Conservation (phyloP, 2,888 invertebrate species). For the Campoplex nolae region DNA sequence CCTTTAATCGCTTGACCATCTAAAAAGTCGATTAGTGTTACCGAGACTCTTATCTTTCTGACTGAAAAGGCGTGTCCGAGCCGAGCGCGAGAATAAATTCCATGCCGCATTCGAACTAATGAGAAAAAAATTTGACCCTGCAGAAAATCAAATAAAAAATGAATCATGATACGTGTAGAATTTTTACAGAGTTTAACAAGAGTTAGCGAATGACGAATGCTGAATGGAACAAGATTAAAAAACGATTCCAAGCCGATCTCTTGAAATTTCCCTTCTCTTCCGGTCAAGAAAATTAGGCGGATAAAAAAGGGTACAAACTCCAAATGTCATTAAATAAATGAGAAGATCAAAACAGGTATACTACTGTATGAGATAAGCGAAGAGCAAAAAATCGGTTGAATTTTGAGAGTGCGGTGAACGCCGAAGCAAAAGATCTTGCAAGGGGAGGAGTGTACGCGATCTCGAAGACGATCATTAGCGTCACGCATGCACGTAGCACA, state of each 20-base stretch:
- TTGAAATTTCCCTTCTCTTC: background rate
- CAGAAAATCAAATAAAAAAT: background rate
- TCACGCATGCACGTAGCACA: constrained; percentile 68
- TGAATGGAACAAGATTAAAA: background rate
- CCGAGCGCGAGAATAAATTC: constrained; percentile 26
- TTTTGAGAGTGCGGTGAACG: constrained; percentile 37
- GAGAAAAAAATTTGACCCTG: background rate
- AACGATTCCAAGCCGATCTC: background rate
- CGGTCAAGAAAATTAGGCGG: background rate
- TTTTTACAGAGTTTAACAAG: background rate
- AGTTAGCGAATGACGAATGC: background rate
- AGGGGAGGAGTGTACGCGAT: constrained; percentile 56
- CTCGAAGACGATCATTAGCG: constrained; percentile 72
- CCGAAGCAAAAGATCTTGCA: constrained; percentile 32
- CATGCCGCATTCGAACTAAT: constrained; percentile 1
- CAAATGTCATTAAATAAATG: background rate
- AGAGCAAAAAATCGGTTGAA: constrained; percentile 28
- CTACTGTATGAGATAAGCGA: constrained; percentile 25
- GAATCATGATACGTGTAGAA: background rate
- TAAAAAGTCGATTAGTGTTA: constrained; percentile 50
- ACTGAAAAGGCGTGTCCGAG: constrained; percentile 25
- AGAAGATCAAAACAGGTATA: constrained; percentile 1
- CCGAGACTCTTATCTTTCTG: constrained; percentile 28
- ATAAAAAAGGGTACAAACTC: background rate
- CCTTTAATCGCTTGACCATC: constrained; percentile 44